These are phyloP conservation scores for Psylliodes chrysocephalus DNA, from an alignment of 2,888 invertebrate genomes.

Conservation along the genomic window DNA sequence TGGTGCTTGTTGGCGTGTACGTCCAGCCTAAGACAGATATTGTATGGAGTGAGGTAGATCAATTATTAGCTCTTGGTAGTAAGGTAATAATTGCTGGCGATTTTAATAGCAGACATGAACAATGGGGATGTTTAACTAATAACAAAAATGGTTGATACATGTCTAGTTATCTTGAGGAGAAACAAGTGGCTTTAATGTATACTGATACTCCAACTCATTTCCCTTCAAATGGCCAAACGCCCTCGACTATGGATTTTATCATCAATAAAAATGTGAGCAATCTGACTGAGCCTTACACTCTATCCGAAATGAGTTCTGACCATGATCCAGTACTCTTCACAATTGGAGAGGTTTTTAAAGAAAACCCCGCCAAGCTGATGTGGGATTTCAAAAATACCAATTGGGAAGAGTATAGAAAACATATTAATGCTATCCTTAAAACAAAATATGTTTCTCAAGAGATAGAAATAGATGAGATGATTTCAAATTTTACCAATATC, in stretches of 20 bases:
- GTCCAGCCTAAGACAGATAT: too few species aligned
- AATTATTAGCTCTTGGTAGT: too few species aligned
- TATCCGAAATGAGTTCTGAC: not conserved
- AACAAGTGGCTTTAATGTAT: too few species aligned
- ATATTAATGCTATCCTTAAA: not conserved
- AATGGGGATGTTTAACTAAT: too few species aligned
- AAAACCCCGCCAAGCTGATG: not conserved
- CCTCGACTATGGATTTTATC: not conserved
- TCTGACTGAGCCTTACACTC: not conserved
- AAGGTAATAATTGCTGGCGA: too few species aligned
- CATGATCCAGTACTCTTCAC: not conserved
- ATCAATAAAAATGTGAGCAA: not conserved
- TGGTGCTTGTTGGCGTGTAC: too few species aligned
- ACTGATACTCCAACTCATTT: not conserved
- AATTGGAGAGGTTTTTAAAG: not conserved
- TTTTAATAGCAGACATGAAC: too few species aligned
- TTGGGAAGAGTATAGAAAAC: not conserved
- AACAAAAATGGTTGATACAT: too few species aligned
- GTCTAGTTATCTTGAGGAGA: too few species aligned
- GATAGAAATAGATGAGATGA: not conserved
- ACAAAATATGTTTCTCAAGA: not conserved
- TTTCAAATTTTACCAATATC: not conserved
- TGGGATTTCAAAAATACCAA: not conserved
- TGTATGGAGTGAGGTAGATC: too few species aligned
- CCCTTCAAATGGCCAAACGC: not conserved